These are phyloP conservation scores for Zoroaster sp. DNA, from an alignment of 53 echinoderm and acorn worm genomes.

Conservation along the genomic window DNA sequence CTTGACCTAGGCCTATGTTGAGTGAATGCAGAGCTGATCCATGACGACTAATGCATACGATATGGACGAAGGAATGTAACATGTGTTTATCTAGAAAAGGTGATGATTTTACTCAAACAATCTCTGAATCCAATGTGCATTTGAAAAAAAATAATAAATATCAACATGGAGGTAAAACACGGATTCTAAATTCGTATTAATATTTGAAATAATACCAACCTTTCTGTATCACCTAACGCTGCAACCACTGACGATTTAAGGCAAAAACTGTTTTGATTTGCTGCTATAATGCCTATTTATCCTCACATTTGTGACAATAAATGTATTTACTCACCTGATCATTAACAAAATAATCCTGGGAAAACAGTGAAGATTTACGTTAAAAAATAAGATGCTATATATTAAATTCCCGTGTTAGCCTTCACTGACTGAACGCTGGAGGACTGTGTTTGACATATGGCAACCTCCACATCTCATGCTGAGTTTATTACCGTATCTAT, in stretches of 20 bases:
- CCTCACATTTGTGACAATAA: background rate
- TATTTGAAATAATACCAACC: background rate
- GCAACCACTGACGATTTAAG: background rate
- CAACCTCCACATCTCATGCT: background rate
- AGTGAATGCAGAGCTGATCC: too few species aligned
- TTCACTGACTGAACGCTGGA: background rate
- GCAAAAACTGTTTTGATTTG: background rate
- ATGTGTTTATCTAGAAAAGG: too few species aligned
- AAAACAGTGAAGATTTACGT: background rate
- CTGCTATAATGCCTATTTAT: too few species aligned
- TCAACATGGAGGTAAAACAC: too few species aligned
- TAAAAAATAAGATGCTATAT: background rate
- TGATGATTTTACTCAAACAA: too few species aligned
- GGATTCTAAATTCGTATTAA: too few species aligned
- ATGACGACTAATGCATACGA: too few species aligned
- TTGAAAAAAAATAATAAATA: too few species aligned
- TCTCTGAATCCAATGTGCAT: too few species aligned
- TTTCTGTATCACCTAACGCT: background rate
- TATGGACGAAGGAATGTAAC: too few species aligned
- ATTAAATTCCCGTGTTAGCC: background rate
- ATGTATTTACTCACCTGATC: background rate
- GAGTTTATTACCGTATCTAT: too few species aligned
- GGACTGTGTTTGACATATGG: background rate
- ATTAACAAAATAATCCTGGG: background rate
- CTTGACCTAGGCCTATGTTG: too few species aligned